Evolutionary conservation across 2,888 invertebrate genomes (phyloP), one percentile per base, ranked within the genome.

Genomic region (Parthenolecanium corni): DNA sequence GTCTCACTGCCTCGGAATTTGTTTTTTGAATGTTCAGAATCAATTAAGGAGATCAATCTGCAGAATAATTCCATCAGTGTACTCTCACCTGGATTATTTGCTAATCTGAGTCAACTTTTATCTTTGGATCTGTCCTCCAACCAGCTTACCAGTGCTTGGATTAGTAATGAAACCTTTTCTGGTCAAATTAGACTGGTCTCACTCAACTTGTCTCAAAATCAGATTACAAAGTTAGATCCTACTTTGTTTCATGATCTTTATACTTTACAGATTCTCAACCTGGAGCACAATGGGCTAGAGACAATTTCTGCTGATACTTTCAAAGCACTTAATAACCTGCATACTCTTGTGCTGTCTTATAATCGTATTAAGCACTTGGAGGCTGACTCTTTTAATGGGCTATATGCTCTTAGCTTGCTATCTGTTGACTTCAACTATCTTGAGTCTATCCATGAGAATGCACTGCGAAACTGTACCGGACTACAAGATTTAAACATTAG

Each of bases 61-160:
- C 89, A 90, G 75, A 92, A 92, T 76, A 93, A 93, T 78, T 89
- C 90, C 21, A 85, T 94, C 69, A 85, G 85, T 73, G 85, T 86
- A 49, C 78, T 93, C 68, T 86, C 90, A 68, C 87, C 89, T 1
- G 86, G 86, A 68, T 78, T 93, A 62, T 88, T 94, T 72, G 82
- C 86, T n/a, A 86, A 89, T 73, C 77, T 92, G 68, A 85, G 85
- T 69, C 88, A 86, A 71, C 77, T 94, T 68, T 79, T 85, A 69
- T 84, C 85, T 1, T 76, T 93, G 67, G 91, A 93, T 76, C 76
- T 93, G 71, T 89, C 90, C 46, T 82, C 82, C 71, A 93, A 93
- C 76, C 85, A 86, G 73, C 78, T 93, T 65, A 86, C 89, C 53
- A 89, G 89, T 69, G 82, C 85, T 40, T 90, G 90, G 89, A 84